A percentile compares a stretch with the other conserved stretches of the same genome.
These are phyloP conservation scores for Helarctos malayanus DNA, from an alignment of 2,797 vertebrate species.

Conservation along the genomic window DNA sequence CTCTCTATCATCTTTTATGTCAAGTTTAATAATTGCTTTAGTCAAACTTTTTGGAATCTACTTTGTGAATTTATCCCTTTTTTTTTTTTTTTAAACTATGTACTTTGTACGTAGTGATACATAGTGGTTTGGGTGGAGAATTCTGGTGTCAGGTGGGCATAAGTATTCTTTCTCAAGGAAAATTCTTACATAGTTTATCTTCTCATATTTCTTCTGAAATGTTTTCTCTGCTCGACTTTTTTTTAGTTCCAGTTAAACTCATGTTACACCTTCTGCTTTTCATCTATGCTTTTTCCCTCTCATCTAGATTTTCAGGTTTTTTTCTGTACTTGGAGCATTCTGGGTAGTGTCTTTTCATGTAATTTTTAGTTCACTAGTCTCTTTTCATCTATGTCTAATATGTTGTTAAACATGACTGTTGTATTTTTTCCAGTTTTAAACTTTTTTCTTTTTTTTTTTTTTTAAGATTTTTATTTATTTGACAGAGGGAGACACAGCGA, in stretches of 20 bases:
- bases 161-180: background rate
- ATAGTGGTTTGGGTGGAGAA: background rate
- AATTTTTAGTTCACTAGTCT: constrained; percentile 26
- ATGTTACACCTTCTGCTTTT: background rate
- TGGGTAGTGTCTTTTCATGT: background rate
- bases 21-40: background rate
- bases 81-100: background rate
- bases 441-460: background rate
- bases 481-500: too few relatives aligned
- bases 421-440: background rate
- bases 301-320: background rate
- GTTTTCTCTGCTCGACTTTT: constrained; percentile 9
- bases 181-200: background rate
- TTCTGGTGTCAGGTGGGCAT: background rate
- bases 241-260: constrained; percentile 34
- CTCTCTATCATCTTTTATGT: background rate
- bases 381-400: background rate
- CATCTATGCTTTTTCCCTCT: background rate
- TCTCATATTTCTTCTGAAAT: constrained; percentile 6
- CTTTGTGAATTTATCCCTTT: background rate
- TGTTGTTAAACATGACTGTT: background rate
- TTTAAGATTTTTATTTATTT: too few relatives aligned
- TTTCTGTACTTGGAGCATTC: background rate
- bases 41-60: background rate
- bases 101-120: background rate